Conservation (phyloP, 2,113 vertebrate species). For the Morphnarchus princeps region DNA sequence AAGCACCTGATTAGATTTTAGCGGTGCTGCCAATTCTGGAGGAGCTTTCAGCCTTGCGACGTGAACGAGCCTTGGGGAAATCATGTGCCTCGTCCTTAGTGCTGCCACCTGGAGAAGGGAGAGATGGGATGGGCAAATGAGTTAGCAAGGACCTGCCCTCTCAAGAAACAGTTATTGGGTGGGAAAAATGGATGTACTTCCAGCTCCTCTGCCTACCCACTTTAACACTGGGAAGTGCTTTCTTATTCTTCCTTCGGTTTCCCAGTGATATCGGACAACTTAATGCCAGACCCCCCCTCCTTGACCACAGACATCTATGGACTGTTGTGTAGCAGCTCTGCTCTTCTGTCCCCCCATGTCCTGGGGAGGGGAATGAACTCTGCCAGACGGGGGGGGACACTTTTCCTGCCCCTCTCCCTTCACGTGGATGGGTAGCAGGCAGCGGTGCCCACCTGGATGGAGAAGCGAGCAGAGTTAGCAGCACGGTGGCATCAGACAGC, state of each 20-base stretch:
- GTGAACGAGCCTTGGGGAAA: not conserved
- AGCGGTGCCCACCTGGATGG: not conserved
- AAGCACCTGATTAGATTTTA: constrained; percentile 60
- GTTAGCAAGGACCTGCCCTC: not conserved
- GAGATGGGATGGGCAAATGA: not conserved
- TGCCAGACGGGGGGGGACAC: not conserved
- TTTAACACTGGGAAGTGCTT: not conserved
- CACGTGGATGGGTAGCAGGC: not conserved
- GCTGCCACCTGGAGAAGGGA: not conserved
- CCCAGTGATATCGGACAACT: not conserved
- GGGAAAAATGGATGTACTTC: not conserved
- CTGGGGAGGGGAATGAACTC: not conserved
- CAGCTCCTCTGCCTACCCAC: not conserved
- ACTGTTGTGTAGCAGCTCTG: not conserved
- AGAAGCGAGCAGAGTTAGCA: not conserved
- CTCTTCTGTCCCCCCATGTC: not conserved
- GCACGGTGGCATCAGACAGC: not conserved
- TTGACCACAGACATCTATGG: accelerated
- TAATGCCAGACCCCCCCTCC: not conserved
- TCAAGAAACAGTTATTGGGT: not conserved
- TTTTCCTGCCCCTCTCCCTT: not conserved
- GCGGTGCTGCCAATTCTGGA: not conserved
- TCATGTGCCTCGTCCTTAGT: not conserved
- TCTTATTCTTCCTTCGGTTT: not conserved
- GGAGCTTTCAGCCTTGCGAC: not conserved